Conservation (phyloP, 2,797 vertebrate species). For the Tarsius wallacei region DNA sequence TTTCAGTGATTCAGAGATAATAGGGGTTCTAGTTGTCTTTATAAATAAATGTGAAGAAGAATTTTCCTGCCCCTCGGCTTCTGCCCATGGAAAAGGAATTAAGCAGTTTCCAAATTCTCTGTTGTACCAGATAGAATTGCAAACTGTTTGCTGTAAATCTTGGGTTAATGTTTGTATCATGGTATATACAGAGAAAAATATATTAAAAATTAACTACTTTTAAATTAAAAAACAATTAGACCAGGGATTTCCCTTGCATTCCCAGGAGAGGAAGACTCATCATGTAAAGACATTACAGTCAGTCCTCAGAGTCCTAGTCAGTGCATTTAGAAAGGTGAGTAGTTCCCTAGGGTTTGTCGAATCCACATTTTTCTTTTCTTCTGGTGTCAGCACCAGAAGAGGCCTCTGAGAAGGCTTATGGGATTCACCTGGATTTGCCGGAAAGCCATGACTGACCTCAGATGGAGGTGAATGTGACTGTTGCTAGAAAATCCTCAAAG, state of each 20-base stretch:
- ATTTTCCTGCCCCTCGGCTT: not conserved
- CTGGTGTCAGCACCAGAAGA: not conserved
- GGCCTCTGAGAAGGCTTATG: not conserved
- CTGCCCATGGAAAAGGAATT: not conserved
- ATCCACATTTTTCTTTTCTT: not conserved
- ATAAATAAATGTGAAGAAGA: not conserved
- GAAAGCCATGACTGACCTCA: not conserved
- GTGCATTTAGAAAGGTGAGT: not conserved
- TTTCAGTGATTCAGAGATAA: not conserved
- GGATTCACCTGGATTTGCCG: not conserved
- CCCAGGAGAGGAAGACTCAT: no score
- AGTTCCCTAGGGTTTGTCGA: not conserved
- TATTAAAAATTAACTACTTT: constrained; percentile 21
- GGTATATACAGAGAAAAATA: not conserved
- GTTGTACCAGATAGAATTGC: not conserved
- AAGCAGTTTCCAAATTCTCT: not conserved
- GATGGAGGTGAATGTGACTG: not conserved
- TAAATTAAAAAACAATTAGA: not conserved
- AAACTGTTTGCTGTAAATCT: not conserved
- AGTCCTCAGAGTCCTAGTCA: not conserved
- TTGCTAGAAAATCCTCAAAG: not conserved
- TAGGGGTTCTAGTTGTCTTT: not conserved
- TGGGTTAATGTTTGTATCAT: not conserved
- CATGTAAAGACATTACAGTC: not conserved
- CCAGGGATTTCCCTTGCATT: not conserved